phyloP scores from a whole-genome alignment of 2,113 vertebrate species.

The Micronisus gabar region DNA sequence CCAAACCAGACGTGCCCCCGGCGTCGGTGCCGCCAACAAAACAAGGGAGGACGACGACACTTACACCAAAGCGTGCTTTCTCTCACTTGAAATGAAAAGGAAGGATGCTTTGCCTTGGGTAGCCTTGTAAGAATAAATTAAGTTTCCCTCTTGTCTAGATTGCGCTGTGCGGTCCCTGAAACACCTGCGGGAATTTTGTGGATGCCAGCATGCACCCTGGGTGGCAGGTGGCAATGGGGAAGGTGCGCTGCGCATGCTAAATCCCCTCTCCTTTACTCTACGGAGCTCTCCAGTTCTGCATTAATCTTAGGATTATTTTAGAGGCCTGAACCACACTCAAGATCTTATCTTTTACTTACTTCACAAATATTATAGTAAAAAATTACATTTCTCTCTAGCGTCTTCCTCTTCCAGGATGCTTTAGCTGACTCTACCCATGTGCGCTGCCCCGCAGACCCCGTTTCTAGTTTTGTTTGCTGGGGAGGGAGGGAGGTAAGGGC shows the following conservation, averaged over 20 bases:
- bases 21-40: neutral
- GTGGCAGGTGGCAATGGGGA: neutral
- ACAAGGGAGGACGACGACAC: neutral
- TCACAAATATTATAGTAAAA: neutral
- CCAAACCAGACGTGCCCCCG: neutral
- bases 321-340: neutral
- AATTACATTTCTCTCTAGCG: neutral
- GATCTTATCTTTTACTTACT: neutral
- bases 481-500: neutral
- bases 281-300: neutral
- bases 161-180: neutral
- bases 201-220: neutral
- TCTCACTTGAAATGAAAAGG: neutral
- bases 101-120: neutral
- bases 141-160: neutral
- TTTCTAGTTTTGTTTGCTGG: neutral
- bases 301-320: neutral
- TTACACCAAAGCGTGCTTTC: neutral
- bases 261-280: neutral
- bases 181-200: neutral
- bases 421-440: neutral
- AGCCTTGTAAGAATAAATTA: neutral
- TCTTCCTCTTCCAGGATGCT: neutral
- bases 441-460: neutral
- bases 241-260: neutral